Evolutionary conservation across 2,888 invertebrate species (phyloP).

Genomic region (Eupsilia transversa): DNA sequence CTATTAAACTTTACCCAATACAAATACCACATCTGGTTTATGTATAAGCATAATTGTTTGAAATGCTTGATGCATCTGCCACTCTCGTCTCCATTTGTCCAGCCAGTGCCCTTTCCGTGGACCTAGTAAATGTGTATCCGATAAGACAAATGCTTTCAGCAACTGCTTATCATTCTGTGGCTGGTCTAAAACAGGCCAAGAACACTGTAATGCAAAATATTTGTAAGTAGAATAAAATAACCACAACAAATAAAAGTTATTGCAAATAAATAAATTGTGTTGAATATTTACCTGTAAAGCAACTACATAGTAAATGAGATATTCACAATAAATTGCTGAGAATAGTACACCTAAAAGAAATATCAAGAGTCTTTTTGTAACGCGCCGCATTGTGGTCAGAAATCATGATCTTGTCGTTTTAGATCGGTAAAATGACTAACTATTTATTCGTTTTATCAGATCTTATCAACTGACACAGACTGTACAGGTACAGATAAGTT

Average conservation of each 20-base stretch:
- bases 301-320: slow-evolving; percentile 82
- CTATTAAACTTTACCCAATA: slow-evolving; percentile 92
- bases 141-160: slow-evolving; percentile 94
- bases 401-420: slow-evolving; percentile 27
- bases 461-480: slow-evolving; percentile 33
- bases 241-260: neutral
- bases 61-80: slow-evolving; percentile 99
- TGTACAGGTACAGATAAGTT: slow-evolving; percentile 2
- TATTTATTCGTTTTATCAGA: slow-evolving; percentile 12
- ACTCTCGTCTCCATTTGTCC: slow-evolving; percentile 98
- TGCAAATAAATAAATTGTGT: neutral
- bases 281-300: slow-evolving; percentile 77
- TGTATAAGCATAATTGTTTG: slow-evolving; percentile 95
- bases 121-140: slow-evolving; percentile 98
- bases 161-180: slow-evolving; percentile 79
- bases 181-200: slow-evolving; percentile 91
- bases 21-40: slow-evolving; percentile 96
- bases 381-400: slow-evolving; percentile 73
- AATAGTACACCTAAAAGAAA: slow-evolving; percentile 76
- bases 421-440: neutral
- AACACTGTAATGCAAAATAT: slow-evolving; percentile 89
- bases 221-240: neutral
- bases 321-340: slow-evolving; percentile 81
- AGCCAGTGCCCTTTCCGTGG: slow-evolving; percentile 97
- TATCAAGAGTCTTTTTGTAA: slow-evolving; percentile 76